Percentiles rank a stretch among this genome's conserved stretches.
Evolutionary conservation across 2,888 invertebrate species (phyloP).

Genomic region (Thymelicus acteon): DNA sequence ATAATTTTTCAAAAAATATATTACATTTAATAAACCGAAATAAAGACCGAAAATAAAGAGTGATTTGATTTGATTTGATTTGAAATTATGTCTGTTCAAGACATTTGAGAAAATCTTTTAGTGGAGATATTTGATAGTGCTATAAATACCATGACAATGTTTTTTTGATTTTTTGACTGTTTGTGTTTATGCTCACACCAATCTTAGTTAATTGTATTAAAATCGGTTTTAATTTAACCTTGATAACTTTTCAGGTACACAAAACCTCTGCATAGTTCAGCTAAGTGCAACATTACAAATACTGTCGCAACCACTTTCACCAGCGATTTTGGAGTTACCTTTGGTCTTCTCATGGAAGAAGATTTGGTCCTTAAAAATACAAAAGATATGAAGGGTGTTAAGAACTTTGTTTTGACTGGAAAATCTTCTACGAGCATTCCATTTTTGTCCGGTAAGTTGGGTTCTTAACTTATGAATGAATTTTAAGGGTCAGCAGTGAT

Average conservation of each 20-base stretch:
- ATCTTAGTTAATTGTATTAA: too few species aligned
- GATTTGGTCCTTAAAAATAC: constrained; percentile 59
- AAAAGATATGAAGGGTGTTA: constrained; percentile 48
- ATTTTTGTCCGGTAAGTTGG: constrained; percentile 58
- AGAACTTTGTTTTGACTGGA: constrained; percentile 62
- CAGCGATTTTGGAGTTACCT: constrained; percentile 70
- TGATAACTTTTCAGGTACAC: constrained; percentile 58
- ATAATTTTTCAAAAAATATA: too few species aligned
- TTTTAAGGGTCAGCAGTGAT: too few species aligned
- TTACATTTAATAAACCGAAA: too few species aligned
- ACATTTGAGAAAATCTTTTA: neutral
- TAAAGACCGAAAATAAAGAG: too few species aligned
- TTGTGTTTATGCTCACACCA: too few species aligned
- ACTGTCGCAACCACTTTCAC: constrained; percentile 52
- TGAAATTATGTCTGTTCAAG: too few species aligned
- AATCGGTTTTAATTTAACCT: neutral
- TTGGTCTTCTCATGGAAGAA: constrained; percentile 64
- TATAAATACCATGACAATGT: too few species aligned
- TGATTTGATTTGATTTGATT: too few species aligned
- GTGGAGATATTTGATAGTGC: neutral
- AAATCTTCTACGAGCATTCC: constrained; percentile 50
- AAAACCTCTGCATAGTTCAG: constrained; percentile 53
- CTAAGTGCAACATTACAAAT: constrained; percentile 55
- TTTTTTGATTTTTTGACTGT: too few species aligned
- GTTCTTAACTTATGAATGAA: neutral